Conservation (phyloP, 2,797 vertebrate species). For the Chrysocyon brachyurus region DNA sequence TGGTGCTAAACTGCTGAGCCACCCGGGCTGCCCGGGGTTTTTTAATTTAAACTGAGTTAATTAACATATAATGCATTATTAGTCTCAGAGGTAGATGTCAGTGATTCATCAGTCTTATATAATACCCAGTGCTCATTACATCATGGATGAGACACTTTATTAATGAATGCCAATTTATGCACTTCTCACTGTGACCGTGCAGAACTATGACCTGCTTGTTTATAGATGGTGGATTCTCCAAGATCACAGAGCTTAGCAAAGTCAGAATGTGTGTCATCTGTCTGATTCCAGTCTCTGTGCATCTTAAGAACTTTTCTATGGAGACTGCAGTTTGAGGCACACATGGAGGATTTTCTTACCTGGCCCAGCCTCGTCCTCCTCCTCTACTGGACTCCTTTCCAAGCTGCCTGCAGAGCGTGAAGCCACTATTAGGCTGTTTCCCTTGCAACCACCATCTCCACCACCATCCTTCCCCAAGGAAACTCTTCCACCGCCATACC, state of each 20-base stretch:
- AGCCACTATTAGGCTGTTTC: not conserved
- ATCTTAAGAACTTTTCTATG: not conserved
- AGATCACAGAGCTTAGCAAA: slow-evolving; percentile 38
- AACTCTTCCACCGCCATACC: not conserved
- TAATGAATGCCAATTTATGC: not conserved
- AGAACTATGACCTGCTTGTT: not conserved
- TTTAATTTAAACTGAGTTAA: no score
- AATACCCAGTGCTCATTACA: no score
- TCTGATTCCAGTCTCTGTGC: not conserved
- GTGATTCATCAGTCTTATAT: no score
- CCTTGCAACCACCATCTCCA: not conserved
- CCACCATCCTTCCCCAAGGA: not conserved
- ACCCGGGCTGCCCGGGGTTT: no score
- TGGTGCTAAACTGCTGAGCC: no score
- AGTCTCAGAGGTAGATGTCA: no score
- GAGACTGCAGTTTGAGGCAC: not conserved
- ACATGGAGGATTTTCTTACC: not conserved
- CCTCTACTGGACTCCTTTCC: not conserved
- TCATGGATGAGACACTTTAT: not conserved
- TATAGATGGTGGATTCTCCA: not conserved
- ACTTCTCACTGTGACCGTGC: not conserved
- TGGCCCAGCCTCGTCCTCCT: not conserved
- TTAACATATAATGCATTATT: no score
- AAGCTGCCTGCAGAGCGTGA: not conserved
- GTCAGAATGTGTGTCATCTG: not conserved